Base-by-base conservation (phyloP, 2,888 invertebrate genomes). In the Hermaeophaga mercurialis region DNA sequence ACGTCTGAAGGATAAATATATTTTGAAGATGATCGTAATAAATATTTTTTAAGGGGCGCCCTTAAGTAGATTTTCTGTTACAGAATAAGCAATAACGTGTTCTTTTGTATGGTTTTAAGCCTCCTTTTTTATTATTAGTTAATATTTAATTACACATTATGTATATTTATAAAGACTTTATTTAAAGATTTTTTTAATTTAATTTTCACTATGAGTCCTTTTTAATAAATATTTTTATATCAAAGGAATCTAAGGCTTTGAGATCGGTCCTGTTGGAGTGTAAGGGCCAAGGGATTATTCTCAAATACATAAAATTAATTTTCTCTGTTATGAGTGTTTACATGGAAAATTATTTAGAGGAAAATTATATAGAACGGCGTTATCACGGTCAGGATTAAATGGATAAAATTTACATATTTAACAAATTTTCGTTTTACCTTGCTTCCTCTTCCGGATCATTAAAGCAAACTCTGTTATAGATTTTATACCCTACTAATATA, bases 371-470 rank as follows among this genome's bases (percentile, higher is more conserved):
- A 39, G 14, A 45, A 14, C 38, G 24, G 17, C 8, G 48, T 14
- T 48, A 38, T 48, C 24, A 48, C 48, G 48, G 48, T 24, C 38
- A 48, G 46, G 26, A 36, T 24, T 47, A 36, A 47, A 47, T 24
- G 49, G 39, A 41, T 49, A 39, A 31, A 39, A 49, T 49, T 41
- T 49, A 28, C 49, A 49, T 49, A 22, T 49, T 39, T 31, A 39
- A 26, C 39, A 12, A 12, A 39, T 49, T 41, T 41, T 39, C 38
- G n/a, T 49, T 26, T 49, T 28, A 31, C 31, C 12, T 12, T 31
- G 3, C n/a, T 31, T 11, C 12, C 12, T 11, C n/a, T 31, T 11
- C 9, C 12, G 11, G 12, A 31, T 4, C 6, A 6, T 12, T 12
- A 28, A 28, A 31, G 11, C 1, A 9, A 31, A 31, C 11, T 22